Base-by-base conservation (phyloP, 1,140 invertebrate genomes). In the Frieseomelitta varia region DNA sequence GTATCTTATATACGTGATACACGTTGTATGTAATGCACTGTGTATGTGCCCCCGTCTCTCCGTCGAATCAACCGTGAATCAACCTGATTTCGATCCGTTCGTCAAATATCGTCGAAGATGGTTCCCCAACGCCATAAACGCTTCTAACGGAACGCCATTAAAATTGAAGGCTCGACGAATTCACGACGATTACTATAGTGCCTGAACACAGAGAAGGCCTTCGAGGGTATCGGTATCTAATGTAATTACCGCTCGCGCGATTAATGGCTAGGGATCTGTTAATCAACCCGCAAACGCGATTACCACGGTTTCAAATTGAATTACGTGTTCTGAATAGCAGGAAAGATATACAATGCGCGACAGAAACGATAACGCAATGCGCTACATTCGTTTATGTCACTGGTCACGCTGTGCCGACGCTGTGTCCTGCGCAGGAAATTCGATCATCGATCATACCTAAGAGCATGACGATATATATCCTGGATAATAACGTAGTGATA, bases 241-340 rank as follows among this genome's bases (percentile, higher is more conserved):
- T 24, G 39, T 63, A 86, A 82, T 86, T 68, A 76, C 39, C 34
- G 51, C 56, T 58, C 47, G 55, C 63, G 77, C 79, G 75, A 82
- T 79, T 73, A 79, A 88, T 75, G 76, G 75, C 76, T 55, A 75
- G 79, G 51, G 39, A 30, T 76, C 72, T 51, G 81, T 47, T 77
- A 77, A 82, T 82, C 81, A 77, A 68, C 21, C 73, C 73, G 53
- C 81, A 69, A 82, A 82, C 17, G 56, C 73, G 63, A 76, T 82
- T 76, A 76, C 68, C 39, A 27, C 24, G 69, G 79, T 10, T n/a
- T 68, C 55, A 73, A 81, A 81, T 81, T 81, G 79, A 81, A 81
- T 81, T 81, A 81, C 79, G 79, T 58, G 56, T 73, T 81, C 69
- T 34, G 69, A 72, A 74, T 74, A 53, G 69, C 12, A 34, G 34